Evolutionary conservation across 1,140 invertebrate species (phyloP).

Genomic region (Trissolcus basalis): DNA sequence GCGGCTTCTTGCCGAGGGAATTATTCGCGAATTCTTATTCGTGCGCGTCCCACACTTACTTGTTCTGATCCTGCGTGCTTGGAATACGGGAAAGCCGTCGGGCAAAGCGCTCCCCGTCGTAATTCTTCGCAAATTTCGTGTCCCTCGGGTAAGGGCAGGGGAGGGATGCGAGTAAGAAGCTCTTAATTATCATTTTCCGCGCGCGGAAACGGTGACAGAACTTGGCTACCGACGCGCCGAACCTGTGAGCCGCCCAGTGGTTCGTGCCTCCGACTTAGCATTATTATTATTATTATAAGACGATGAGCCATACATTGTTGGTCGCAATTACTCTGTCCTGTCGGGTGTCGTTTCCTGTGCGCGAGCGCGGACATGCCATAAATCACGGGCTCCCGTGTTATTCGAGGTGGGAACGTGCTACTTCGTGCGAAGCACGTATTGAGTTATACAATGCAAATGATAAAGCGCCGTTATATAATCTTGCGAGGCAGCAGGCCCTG

Average conservation of each 20-base stretch:
- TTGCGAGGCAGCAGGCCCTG: conserved; percentile 31
- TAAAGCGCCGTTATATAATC: conserved; percentile 55
- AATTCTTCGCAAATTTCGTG: conserved; percentile 62
- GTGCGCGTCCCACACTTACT: conserved; percentile 56
- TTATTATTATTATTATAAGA: conserved; percentile 45
- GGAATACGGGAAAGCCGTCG: conserved; percentile 46
- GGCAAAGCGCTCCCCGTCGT: conserved; percentile 52
- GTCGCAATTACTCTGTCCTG: conserved; percentile 52
- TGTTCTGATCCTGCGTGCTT: conserved; percentile 61
- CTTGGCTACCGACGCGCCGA: neutral
- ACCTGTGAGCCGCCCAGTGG: conserved; percentile 12
- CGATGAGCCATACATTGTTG: conserved; percentile 52
- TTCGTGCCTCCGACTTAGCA: conserved; percentile 26
- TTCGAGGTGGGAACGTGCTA: conserved; percentile 55
- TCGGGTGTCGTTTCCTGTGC: conserved; percentile 55
- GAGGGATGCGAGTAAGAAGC: neutral
- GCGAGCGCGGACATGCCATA: conserved; percentile 48
- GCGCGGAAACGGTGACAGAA: neutral
- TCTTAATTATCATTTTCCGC: conserved; percentile 43
- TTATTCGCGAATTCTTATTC: conserved; percentile 65
- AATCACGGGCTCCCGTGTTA: conserved; percentile 46
- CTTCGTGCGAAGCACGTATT: conserved; percentile 52
- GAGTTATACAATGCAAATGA: conserved; percentile 58
- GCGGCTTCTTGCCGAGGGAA: conserved; percentile 48
- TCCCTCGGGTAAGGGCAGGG: no score